phyloP scores from a whole-genome alignment of 2,888 invertebrate genomes.

The Monoplex corrugatus region DNA sequence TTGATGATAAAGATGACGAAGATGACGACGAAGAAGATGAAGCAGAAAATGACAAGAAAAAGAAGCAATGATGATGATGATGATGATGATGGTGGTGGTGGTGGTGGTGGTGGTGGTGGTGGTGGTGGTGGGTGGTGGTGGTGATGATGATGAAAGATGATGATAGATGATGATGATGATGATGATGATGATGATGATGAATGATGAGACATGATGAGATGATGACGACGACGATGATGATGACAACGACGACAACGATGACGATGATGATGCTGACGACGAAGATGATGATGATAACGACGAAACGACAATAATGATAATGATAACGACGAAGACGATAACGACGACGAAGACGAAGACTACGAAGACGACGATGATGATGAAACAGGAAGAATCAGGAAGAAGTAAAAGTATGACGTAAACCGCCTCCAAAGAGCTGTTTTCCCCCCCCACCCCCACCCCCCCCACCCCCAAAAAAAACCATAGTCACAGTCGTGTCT shows the following conservation, averaged over 20 bases:
- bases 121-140: conserved; percentile 9
- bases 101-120: not conserved
- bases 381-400: too few species aligned
- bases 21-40: not conserved
- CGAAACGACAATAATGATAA: too few species aligned
- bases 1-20: too few species aligned
- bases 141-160: conserved; percentile 7
- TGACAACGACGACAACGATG: not conserved
- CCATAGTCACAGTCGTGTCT: too few species aligned
- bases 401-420: too few species aligned
- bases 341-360: too few species aligned
- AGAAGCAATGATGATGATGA: not conserved
- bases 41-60: too few species aligned
- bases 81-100: not conserved
- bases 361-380: too few species aligned
- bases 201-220: not conserved
- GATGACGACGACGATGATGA: not conserved
- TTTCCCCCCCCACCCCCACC: too few species aligned
- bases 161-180: conserved; percentile 12
- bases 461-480: too few species aligned
- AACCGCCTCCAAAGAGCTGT: too few species aligned
- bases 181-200: not conserved
- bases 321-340: too few species aligned
- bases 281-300: not conserved
- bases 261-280: not conserved